Conservation (phyloP, 1,140 invertebrate genomes). For the Drosophila grimshawi region DNA sequence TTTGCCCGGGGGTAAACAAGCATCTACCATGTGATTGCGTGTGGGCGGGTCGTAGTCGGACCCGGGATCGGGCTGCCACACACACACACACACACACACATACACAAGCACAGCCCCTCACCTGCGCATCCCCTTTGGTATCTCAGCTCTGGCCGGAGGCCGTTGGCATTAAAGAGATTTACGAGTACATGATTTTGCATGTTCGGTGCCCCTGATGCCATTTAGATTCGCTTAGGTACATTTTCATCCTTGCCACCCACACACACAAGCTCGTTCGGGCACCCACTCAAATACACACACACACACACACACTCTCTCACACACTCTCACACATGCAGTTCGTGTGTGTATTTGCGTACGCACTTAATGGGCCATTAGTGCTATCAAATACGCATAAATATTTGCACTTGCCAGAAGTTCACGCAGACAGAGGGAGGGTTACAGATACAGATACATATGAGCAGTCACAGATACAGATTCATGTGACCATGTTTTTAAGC, state of each 20-base stretch:
- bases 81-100: not conserved
- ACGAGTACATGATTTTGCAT: conserved; percentile 83
- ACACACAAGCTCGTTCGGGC: conserved; percentile 21
- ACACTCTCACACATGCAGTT: conserved; percentile 8
- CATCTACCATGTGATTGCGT: conserved; percentile 63
- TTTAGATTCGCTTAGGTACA: conserved; percentile 83
- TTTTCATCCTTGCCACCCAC: conserved; percentile 74
- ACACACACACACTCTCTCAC: conserved; percentile 4
- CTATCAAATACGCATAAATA: conserved; percentile 83
- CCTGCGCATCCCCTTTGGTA: conserved; percentile 35
- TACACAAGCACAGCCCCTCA: conserved; percentile 4
- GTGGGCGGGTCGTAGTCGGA: conserved; percentile 43
- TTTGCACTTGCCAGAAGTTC: conserved; percentile 74
- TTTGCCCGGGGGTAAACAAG: conserved; percentile 61
- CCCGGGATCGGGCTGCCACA: conserved; percentile 8
- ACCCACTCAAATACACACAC: conserved; percentile 20
- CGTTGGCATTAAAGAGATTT: conserved; percentile 79
- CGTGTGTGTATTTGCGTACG: conserved; percentile 78
- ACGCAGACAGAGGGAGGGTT: conserved; percentile 24
- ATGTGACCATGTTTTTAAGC: conserved; percentile 5
- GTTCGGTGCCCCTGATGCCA: conserved; percentile 80
- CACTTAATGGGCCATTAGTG: conserved; percentile 82
- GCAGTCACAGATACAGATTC: conserved; percentile 22
- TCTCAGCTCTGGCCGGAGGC: conserved; percentile 66
- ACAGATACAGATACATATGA: conserved; percentile 29